Conservation (phyloP, 2,113 vertebrate genomes). For the Festucalex cinctus region DNA sequence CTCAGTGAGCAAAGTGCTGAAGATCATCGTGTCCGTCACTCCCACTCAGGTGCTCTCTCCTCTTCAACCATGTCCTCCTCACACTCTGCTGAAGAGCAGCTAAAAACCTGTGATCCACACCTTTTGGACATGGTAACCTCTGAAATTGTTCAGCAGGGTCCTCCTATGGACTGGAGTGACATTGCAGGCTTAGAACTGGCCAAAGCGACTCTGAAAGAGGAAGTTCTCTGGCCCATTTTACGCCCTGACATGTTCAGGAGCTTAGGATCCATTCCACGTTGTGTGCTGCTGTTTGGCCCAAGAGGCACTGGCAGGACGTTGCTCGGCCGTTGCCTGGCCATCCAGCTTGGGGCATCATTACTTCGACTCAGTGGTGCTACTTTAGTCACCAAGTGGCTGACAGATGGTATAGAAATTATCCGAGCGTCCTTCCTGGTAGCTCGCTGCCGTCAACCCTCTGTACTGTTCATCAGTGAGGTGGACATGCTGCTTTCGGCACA, state of each 20-base stretch:
- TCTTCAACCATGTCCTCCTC: slow-evolving; percentile 80
- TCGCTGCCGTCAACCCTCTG: slow-evolving; percentile 88
- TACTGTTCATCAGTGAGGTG: slow-evolving; percentile 94
- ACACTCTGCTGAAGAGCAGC: slow-evolving; percentile 88
- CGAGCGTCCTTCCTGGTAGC: slow-evolving; percentile 91
- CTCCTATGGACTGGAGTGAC: slow-evolving; percentile 90
- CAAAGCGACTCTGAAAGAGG: slow-evolving; percentile 90
- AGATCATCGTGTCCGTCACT: slow-evolving; percentile 85
- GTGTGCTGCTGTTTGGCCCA: slow-evolving; percentile 91
- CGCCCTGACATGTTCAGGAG: slow-evolving; percentile 91
- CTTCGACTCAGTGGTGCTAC: slow-evolving; percentile 87
- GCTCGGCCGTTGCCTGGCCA: slow-evolving; percentile 89
- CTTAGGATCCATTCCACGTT: slow-evolving; percentile 74
- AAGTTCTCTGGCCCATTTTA: slow-evolving; percentile 93
- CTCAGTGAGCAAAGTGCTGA: slow-evolving; percentile 83
- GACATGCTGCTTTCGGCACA: slow-evolving; percentile 91
- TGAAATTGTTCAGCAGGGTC: slow-evolving; percentile 89
- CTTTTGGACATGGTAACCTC: slow-evolving; percentile 94
- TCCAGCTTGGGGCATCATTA: slow-evolving; percentile 90
- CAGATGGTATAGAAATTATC: slow-evolving; percentile 90
- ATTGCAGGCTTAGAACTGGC: slow-evolving; percentile 90
- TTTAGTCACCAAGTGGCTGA: slow-evolving; percentile 90
- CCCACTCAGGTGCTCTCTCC: slow-evolving; percentile 82
- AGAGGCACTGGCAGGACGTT: slow-evolving; percentile 91
- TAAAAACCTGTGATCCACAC: slow-evolving; percentile 90